Evolutionary conservation across 2,797 vertebrate genomes (phyloP), one percentile per base, ranked within the genome.

Genomic region (Sebastes dallii): DNA sequence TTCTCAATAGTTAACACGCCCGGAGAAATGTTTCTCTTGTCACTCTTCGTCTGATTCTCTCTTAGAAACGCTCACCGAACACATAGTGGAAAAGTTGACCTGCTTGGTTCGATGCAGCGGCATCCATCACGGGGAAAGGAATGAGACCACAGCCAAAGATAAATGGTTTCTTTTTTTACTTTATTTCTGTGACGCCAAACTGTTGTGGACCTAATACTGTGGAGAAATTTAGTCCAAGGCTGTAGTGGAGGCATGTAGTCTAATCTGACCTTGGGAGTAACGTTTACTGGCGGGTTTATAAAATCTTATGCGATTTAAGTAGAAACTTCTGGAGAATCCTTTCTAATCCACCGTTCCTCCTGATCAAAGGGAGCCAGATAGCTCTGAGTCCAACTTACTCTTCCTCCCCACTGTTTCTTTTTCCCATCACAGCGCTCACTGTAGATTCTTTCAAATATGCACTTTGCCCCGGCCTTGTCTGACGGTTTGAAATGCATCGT

Each of bases 341-440:
- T 81, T 87, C 81, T 94, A 94, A 95, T 95, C 94, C 94, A 90
- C 85, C 76, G 13, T 77, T 89, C 76, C 86, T 81, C 64, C 78
- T 91, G 92, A 94, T 95, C 94, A 94, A 94, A 95, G 91, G 81
- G 42, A 84, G 77, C 16, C 70, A 90, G 89, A 93, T 91, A 90
- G 84, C 81, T 87, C 65, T 32, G 83, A 91, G 78, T 91, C 87
- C 66, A 91, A 91, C 78, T 80, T 82, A 74, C 80, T 86, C 89
- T 77, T 77, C 75, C 42, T 78, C 36, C 62, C 20, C 56, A 24
- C 84, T 71, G 73, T 85, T 75, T 73, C 56, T 54, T 62, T 42
- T 69, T 71, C 78, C 69, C 67, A 82, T 85, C 75, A 59, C 50
- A 54, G 75, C 70, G 62, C 50, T 7, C 55, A 55, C 82, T 84